Evolutionary conservation across 2,797 vertebrate species (phyloP).

Genomic region (Margarornis squamiger): DNA sequence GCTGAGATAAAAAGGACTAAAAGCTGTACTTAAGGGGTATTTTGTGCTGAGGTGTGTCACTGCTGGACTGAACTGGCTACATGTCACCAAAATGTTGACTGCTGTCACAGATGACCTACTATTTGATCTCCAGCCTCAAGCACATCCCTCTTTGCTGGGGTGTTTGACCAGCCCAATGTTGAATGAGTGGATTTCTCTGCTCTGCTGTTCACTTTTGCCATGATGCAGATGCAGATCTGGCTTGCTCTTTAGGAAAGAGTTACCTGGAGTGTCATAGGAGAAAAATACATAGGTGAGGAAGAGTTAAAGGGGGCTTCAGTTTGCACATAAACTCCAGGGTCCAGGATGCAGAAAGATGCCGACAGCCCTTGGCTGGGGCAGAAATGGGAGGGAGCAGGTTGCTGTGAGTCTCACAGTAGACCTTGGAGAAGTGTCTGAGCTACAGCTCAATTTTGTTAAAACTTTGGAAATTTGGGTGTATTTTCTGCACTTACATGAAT

Average conservation of each 20-base stretch:
- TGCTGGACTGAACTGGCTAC: background rate
- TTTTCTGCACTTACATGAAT: background rate
- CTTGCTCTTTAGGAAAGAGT: background rate
- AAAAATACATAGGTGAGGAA: background rate
- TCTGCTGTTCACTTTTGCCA: background rate
- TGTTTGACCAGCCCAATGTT: background rate
- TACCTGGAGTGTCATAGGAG: background rate
- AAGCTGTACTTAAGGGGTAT: background rate
- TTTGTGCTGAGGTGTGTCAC: background rate
- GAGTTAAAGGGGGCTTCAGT: background rate
- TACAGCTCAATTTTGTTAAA: background rate
- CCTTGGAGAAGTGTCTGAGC: background rate
- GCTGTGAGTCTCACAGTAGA: background rate
- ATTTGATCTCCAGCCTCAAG: background rate
- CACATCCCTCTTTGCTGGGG: background rate
- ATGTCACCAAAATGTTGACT: background rate
- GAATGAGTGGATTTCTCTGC: background rate
- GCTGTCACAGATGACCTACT: background rate
- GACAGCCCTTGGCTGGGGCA: background rate
- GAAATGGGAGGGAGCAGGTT: background rate
- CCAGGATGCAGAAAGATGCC: background rate
- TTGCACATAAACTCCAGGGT: background rate
- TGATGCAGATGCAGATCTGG: background rate
- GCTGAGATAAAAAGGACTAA: background rate
- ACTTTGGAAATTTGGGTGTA: background rate